Percentiles rank a stretch among this genome's conserved stretches.
phyloP scores from a whole-genome alignment of 64 coral and sea anemone species.

The Catalaphyllia jardinei region DNA sequence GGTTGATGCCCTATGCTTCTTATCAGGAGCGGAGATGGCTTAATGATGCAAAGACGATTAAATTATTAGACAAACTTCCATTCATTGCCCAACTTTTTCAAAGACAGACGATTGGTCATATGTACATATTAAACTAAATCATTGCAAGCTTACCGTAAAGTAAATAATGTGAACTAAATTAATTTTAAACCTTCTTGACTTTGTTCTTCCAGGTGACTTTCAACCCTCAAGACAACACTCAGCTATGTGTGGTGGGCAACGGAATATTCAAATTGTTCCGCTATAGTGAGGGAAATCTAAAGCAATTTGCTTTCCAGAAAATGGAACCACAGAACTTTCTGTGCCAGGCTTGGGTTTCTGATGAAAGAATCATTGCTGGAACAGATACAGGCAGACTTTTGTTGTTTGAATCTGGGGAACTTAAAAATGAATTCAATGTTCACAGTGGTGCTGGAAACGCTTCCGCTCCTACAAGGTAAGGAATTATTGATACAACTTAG shows the following conservation, averaged over 20 bases:
- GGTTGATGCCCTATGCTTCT: too few relatives aligned
- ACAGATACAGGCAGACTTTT: slow-evolving; percentile 86
- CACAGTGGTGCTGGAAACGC: slow-evolving; percentile 42
- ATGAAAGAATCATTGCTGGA: slow-evolving; percentile 97
- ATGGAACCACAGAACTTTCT: slow-evolving; percentile 99
- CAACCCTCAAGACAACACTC: slow-evolving; percentile 98
- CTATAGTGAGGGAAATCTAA: slow-evolving; percentile 98
- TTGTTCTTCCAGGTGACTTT: slow-evolving; percentile 78
- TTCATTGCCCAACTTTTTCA: too few relatives aligned
- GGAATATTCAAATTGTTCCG: slow-evolving; percentile 98
- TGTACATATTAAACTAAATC: too few relatives aligned
- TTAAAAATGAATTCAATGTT: slow-evolving; percentile 94
- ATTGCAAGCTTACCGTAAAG: too few relatives aligned
- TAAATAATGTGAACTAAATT: background rate
- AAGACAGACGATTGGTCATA: too few relatives aligned
- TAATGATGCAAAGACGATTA: too few relatives aligned
- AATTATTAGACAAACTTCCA: too few relatives aligned
- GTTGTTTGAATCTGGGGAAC: slow-evolving; percentile 96
- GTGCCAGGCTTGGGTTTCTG: slow-evolving; percentile 96
- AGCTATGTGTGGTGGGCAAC: slow-evolving; percentile 96
- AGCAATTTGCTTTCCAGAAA: slow-evolving; percentile 99
- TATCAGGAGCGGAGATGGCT: too few relatives aligned
- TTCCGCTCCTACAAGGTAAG: slow-evolving; percentile 76
- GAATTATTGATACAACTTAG: background rate
- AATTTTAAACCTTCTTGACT: background rate